Percentiles rank a stretch among this genome's conserved stretches.
Conservation (phyloP, 2,888 invertebrate species). For the Conomelus anceps region DNA sequence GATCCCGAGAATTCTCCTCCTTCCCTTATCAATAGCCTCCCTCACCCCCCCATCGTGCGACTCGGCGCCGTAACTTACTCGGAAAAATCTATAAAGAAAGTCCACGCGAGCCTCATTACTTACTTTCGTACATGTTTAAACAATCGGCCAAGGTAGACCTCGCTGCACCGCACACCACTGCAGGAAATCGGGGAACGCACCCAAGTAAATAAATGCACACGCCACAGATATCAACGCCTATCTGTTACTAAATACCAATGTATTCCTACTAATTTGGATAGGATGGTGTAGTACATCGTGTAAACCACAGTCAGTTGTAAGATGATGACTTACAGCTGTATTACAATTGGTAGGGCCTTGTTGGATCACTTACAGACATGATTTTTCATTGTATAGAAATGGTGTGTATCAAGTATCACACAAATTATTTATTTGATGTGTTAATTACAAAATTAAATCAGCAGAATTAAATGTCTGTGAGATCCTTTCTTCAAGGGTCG, state of each 20-base stretch:
- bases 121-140: not conserved
- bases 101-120: slow-evolving; percentile 3
- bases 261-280: not conserved
- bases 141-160: not conserved
- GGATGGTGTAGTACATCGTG: not conserved
- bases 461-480: no score
- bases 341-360: not conserved
- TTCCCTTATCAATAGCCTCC: not conserved
- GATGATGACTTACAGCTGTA: not conserved
- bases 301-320: not conserved
- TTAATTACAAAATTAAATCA: no score
- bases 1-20: not conserved
- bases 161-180: not conserved
- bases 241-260: not conserved
- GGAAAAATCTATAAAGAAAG: slow-evolving; percentile 6
- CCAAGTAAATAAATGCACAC: not conserved
- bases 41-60: not conserved
- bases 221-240: not conserved
- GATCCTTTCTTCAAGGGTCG: no score
- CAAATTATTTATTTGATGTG: no score
- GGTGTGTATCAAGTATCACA: no score
- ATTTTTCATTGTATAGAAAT: no score
- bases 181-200: not conserved
- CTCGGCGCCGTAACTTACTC: not conserved
- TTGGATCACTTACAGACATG: no score